Base-by-base conservation (phyloP, 2,797 vertebrate genomes). In the Pampus argenteus region DNA sequence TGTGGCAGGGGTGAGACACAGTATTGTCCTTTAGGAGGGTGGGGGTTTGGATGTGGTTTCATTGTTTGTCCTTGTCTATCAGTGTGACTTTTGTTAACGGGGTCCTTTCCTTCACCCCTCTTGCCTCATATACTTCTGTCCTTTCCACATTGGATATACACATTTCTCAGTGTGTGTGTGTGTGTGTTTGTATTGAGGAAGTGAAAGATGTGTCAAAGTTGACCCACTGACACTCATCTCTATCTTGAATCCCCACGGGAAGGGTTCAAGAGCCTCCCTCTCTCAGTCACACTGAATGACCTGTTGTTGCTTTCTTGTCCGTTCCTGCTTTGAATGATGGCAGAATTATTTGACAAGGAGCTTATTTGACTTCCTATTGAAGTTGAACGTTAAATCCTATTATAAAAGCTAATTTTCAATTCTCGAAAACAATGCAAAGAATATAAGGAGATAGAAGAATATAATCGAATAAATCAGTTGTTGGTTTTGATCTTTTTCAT, bases 151-250 rank as follows among this genome's bases (percentile, higher is more conserved):
- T 58, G 51, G 71, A 78, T 48, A 55, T 22, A 58, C 44, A 55
- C 55, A 26, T 58, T 40, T 59, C 28, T 75, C 17, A 65, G 52
- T 31, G 52, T 48, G 58, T 60, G 66, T 70, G 63, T 64, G 51
- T 14, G 44, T 51, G 55, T 56, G 66, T 65, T 78, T 57, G 77
- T 38, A 65, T 75, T 80, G 77, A 90, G 91, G 90, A 93, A 91
- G 90, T 91, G 80, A 81, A 83, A 79, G 82, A 87, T 42, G 74
- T 89, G 89, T 91, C 82, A 57, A 52, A 84, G 79, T 73, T 89
- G 91, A 92, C 90, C 87, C 83, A 77, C 59, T 89, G 88, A 91
- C 85, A 90, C 79, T 89, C 84, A 82, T 86, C 83, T 81, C 78
- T 86, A 84, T 86, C 74, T 73, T 58, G 65, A 68, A 54, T 71